Evolutionary conservation across 2,113 vertebrate genomes (phyloP).

Genomic region (Microcebus jonahi): DNA sequence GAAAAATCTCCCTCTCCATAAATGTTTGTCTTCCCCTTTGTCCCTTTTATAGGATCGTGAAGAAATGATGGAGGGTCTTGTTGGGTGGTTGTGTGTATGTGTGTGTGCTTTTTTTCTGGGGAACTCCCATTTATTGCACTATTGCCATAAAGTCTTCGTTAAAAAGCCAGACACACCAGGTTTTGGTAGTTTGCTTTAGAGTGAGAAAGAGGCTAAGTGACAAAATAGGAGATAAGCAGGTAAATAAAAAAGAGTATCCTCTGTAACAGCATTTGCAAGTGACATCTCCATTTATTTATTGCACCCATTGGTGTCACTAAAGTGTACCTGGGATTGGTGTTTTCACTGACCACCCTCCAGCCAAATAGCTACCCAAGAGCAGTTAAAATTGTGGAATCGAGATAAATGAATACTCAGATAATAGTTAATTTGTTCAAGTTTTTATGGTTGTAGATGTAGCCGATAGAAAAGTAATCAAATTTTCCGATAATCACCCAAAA

Average conservation of each 20-base stretch:
- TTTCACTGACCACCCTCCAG: not conserved
- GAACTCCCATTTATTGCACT: not conserved
- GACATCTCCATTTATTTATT: not conserved
- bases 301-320: not conserved
- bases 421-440: not conserved
- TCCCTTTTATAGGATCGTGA: constrained; percentile 75
- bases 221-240: not conserved
- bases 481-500: not conserved
- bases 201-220: not conserved
- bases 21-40: constrained; percentile 82
- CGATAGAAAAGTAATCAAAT: not conserved
- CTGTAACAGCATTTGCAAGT: not conserved
- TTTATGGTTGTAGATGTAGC: not conserved
- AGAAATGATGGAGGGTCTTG: constrained; percentile 68
- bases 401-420: not conserved
- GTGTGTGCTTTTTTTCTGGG: not conserved
- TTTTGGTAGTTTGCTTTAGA: not conserved
- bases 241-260: not conserved
- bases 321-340: not conserved
- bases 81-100: constrained; percentile 35
- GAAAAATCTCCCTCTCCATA: constrained; percentile 76
- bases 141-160: not conserved
- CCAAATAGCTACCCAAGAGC: not conserved
- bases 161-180: not conserved
- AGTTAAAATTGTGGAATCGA: not conserved